Conservation (phyloP, 2,113 vertebrate genomes). For the Ia io region DNA sequence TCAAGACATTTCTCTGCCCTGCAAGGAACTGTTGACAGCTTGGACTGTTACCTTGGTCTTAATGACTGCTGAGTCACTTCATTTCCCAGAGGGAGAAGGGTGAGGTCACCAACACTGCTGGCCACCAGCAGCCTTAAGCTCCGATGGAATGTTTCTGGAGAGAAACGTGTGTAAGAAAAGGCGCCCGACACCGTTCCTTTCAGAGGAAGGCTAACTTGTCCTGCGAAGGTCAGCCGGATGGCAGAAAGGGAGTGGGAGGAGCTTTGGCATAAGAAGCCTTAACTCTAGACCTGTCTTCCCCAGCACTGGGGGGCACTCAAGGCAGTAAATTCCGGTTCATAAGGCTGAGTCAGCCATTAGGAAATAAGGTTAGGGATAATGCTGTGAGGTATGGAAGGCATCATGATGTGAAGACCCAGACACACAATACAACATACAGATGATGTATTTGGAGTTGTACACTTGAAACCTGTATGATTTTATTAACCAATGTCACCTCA, state of each 20-base stretch:
- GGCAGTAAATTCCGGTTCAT: not conserved
- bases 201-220: slow-evolving; percentile 11
- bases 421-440: not conserved
- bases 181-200: not conserved
- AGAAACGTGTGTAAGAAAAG: slow-evolving; percentile 24
- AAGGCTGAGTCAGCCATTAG: not conserved
- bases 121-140: not conserved
- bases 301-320: not conserved
- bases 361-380: not conserved
- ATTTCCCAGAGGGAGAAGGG: slow-evolving; percentile 38
- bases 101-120: slow-evolving; percentile 6
- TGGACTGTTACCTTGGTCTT: not conserved
- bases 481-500: not conserved
- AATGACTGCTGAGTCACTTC: slow-evolving; percentile 28
- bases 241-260: not conserved
- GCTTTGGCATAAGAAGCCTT: not conserved
- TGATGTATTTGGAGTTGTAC: not conserved
- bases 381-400: not conserved
- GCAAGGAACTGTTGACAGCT: not conserved
- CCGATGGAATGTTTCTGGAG: slow-evolving; percentile 6
- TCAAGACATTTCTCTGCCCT: slow-evolving; percentile 44
- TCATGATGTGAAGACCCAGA: not conserved
- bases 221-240: not conserved
- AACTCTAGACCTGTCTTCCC: not conserved
- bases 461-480: not conserved